A percentile compares a stretch with the other conserved stretches of the same genome.
These are phyloP conservation scores for Baccha elongata DNA, from an alignment of 2,888 invertebrate species.

Conservation along the genomic window DNA sequence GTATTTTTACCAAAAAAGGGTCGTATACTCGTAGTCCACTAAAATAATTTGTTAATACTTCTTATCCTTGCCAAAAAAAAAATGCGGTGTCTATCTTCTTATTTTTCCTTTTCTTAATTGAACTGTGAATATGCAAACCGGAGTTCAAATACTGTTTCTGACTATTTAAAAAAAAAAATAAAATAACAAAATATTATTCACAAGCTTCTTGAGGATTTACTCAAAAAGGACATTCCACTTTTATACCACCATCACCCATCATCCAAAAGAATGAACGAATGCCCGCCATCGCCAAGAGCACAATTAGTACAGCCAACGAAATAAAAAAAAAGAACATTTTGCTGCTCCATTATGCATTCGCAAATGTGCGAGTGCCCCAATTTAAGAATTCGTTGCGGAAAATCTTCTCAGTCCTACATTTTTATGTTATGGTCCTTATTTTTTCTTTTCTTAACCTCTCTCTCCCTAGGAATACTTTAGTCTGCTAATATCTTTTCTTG, in stretches of 20 bases:
- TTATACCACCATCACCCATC: background rate
- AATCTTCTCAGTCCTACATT: conserved; percentile 25
- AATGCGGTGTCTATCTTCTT: conserved; percentile 28
- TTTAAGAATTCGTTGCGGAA: conserved; percentile 54
- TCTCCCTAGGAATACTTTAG: conserved; percentile 20
- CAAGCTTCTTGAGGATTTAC: conserved; percentile 30
- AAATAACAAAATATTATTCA: conserved; percentile 33
- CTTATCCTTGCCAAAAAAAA: conserved; percentile 6
- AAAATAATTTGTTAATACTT: conserved; percentile 30
- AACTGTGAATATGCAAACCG: conserved; percentile 55
- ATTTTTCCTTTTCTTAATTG: conserved; percentile 49
- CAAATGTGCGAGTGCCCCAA: conserved; percentile 65
- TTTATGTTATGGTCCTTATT: conserved; percentile 9
- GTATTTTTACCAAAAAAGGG: background rate
- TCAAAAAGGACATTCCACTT: conserved; percentile 18
- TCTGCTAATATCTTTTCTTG: conserved; percentile 33
- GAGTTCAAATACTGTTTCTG: conserved; percentile 28
- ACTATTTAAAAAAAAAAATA: background rate
- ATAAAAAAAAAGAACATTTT: conserved; percentile 35
- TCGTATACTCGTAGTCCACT: background rate
- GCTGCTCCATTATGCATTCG: conserved; percentile 60
- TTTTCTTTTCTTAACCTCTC: background rate
- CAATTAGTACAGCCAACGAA: conserved; percentile 48
- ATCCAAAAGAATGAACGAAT: background rate
- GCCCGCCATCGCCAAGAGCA: conserved; percentile 31